These are phyloP conservation scores for Struthio camelus DNA, from an alignment of 2,113 vertebrate genomes.

Conservation along the genomic window DNA sequence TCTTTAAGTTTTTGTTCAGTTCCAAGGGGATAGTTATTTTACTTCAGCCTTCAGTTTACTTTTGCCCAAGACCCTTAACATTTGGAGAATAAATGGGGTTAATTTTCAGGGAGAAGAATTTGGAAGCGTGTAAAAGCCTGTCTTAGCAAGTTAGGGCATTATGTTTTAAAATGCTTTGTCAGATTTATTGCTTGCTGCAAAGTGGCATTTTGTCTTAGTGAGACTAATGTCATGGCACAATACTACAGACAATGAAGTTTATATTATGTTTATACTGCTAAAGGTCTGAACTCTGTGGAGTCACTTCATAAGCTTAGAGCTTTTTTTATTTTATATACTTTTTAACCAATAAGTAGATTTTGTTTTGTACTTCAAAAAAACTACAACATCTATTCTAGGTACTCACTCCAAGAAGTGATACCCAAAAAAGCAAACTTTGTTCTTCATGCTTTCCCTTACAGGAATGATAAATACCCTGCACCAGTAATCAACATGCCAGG, in stretches of 20 bases:
- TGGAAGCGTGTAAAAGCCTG: conserved; percentile 81
- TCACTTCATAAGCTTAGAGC: conserved; percentile 62
- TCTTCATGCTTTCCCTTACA: conserved; percentile 40
- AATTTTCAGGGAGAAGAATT: conserved; percentile 83
- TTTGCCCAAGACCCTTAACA: conserved; percentile 81
- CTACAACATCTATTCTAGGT: conserved; percentile 28
- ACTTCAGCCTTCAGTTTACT: conserved; percentile 80
- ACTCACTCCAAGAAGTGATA: conserved; percentile 63
- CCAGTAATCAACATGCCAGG: conserved; percentile 17
- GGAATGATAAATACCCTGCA: conserved; percentile 41
- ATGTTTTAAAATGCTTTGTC: conserved; percentile 80
- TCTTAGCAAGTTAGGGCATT: conserved; percentile 82
- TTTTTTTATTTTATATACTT: conserved; percentile 52
- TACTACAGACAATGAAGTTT: conserved; percentile 64
- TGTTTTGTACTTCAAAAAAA: conserved; percentile 36
- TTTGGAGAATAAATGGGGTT: conserved; percentile 74
- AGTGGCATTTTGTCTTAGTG: conserved; percentile 79
- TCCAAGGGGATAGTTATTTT: conserved; percentile 77
- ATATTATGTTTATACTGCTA: conserved; percentile 71
- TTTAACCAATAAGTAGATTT: conserved; percentile 60
- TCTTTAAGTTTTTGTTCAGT: conserved; percentile 55
- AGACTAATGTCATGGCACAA: conserved; percentile 66
- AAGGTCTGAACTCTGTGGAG: conserved; percentile 69
- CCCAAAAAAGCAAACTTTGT: conserved; percentile 10
- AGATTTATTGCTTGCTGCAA: conserved; percentile 80